Evolutionary conservation across 2,888 invertebrate species (phyloP).

Genomic region (Lasius fuliginosus): DNA sequence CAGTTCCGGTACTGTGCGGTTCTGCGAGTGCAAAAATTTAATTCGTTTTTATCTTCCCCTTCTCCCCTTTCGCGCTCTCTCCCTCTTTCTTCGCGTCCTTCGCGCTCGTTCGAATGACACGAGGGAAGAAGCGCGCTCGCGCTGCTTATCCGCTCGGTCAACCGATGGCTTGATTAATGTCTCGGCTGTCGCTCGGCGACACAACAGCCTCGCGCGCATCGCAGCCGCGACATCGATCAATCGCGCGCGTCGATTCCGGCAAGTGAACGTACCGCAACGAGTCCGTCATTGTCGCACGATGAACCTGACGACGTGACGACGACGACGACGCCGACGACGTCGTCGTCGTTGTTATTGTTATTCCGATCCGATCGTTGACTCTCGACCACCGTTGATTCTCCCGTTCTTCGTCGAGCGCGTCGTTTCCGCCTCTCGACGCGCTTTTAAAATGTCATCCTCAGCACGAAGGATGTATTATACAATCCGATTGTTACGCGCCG

Average conservation of each 20-base stretch:
- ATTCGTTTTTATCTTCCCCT: slow-evolving; percentile 6
- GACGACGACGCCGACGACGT: neutral
- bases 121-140: slow-evolving; percentile 27
- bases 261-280: neutral
- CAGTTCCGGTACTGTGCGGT: slow-evolving; percentile 42
- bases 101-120: slow-evolving; percentile 12
- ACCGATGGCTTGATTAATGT: slow-evolving; percentile 56
- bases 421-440: neutral
- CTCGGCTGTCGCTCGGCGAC: slow-evolving; percentile 33
- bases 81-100: neutral
- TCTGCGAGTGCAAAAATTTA: slow-evolving; percentile 22
- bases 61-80: neutral
- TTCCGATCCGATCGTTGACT: slow-evolving; percentile 15
- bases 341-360: neutral
- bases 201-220: slow-evolving; percentile 54
- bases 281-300: neutral
- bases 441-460: slow-evolving; percentile 23
- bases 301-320: neutral
- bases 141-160: slow-evolving; percentile 39
- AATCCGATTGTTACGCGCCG: neutral
- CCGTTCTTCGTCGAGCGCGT: neutral
- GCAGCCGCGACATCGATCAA: slow-evolving; percentile 68
- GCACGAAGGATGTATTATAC: neutral
- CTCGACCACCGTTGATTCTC: neutral
- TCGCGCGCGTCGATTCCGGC: slow-evolving; percentile 67